Evolutionary conservation across 2,797 vertebrate genomes (phyloP), one percentile per base, ranked within the genome.

Genomic region (Natrix natrix): DNA sequence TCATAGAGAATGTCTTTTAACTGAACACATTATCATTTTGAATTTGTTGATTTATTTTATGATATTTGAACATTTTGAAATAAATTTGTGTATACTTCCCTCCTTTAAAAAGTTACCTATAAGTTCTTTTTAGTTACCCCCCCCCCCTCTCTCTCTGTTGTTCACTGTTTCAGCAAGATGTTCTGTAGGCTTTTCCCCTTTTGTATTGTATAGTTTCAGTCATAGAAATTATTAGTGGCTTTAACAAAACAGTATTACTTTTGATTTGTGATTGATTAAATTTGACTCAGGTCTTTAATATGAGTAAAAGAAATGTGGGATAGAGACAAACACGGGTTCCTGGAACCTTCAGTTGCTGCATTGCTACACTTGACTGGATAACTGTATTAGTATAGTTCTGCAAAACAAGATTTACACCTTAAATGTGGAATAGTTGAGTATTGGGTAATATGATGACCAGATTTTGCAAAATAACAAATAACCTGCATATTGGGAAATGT

Each of bases 1-100:
- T 95, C 95, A 95, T 94, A 95, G 86, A 95, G 95, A 96, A 96
- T 96, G 95, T 96, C 93, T 94, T 96, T 96, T 66, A 96, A 93
- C 24, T 94, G 96, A 96, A 96, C 92, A 95, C 69, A 94, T 96
- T 96, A 94, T 95, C 93, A 95, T 93, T 95, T 95, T 92, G 43
- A 95, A 96, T 95, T 93, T 95, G 93, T 93, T 96, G 95, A 95
- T 91, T 89, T 92, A 91, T 16, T 86, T 83, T 92, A 89, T 92
- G 74, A 8, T 28, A 86, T 32, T 83, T 89, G 32, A 43, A 89
- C 1, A 5, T 78, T 54, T 37, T 43, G 24, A 17, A 43, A 87
- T 83, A 48, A 74, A 37, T 74, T 37, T 74, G 32, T 37, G 7
- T 13, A 56, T 66, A 56, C 69, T 57, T 48, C 43, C 13, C 14